Conservation (phyloP, 2,113 vertebrate genomes). For the Columbina picui region DNA sequence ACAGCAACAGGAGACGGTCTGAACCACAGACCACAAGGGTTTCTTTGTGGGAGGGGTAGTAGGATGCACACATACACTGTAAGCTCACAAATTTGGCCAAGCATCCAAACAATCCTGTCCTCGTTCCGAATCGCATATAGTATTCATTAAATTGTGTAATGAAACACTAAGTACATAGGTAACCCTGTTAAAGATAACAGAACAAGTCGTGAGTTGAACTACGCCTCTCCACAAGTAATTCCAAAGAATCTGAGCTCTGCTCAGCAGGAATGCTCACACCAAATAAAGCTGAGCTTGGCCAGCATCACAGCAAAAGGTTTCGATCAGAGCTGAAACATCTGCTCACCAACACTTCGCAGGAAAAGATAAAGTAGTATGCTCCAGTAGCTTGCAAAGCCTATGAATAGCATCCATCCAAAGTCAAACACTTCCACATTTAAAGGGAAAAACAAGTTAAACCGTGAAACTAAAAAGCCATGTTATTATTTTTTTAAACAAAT, state of each 20-base stretch:
- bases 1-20: neutral
- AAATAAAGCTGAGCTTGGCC: neutral
- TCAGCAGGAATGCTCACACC: neutral
- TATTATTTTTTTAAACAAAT: neutral
- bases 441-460: neutral
- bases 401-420: neutral
- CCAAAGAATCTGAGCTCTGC: neutral
- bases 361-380: neutral
- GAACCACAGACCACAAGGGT: rapidly evolving
- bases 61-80: too few relatives aligned
- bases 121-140: too few relatives aligned
- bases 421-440: neutral
- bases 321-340: neutral
- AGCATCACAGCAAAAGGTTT: neutral
- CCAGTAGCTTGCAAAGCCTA: neutral
- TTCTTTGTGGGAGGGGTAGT: rapidly evolving
- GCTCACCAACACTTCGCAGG: neutral
- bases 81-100: neutral
- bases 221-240: neutral
- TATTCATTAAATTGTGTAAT: too few relatives aligned
- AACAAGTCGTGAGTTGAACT: neutral
- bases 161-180: neutral
- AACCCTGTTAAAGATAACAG: neutral
- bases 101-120: too few relatives aligned
- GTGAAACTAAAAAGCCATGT: neutral